Conservation (phyloP, 2,888 invertebrate genomes). For the Malthinus flaveolus region DNA sequence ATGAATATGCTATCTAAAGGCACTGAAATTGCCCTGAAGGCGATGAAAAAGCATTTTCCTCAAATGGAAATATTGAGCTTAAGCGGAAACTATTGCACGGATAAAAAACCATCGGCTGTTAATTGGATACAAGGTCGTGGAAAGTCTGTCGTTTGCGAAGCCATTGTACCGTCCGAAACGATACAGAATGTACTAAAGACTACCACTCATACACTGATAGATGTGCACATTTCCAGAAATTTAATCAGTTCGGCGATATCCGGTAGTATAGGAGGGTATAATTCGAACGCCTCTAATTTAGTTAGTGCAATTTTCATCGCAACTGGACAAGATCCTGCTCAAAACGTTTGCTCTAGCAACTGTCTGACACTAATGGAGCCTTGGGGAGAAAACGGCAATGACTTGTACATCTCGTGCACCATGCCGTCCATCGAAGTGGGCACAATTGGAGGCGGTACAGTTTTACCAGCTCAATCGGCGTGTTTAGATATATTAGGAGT, state of each 20-base stretch:
- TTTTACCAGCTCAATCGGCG: conserved; percentile 86
- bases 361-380: conserved; percentile 95
- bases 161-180: conserved; percentile 75
- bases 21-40: conserved; percentile 82
- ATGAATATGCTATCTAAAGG: conserved; percentile 99
- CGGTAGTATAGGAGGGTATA: conserved; percentile 91
- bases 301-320: conserved; percentile 97
- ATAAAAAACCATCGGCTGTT: conserved; percentile 96
- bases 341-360: conserved; percentile 93
- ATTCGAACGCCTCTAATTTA: conserved; percentile 98
- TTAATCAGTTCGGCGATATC: conserved; percentile 94
- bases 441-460: conserved; percentile 86
- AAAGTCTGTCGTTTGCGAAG: conserved; percentile 94
- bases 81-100: conserved; percentile 97
- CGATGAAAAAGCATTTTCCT: conserved; percentile 74
- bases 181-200: conserved; percentile 84
- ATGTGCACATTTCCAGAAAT: conserved; percentile 92
- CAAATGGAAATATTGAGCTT: conserved; percentile 93
- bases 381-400: conserved; percentile 73
- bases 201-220: conserved; percentile 79
- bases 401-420: conserved; percentile 92
- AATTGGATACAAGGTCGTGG: conserved; percentile 99
- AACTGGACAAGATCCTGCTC: conserved; percentile 98
- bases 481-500: conserved; percentile 89
- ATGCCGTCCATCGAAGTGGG: conserved; percentile 98